Base-by-base conservation (phyloP, 2,797 vertebrate genomes). In the Myripristis murdjan region DNA sequence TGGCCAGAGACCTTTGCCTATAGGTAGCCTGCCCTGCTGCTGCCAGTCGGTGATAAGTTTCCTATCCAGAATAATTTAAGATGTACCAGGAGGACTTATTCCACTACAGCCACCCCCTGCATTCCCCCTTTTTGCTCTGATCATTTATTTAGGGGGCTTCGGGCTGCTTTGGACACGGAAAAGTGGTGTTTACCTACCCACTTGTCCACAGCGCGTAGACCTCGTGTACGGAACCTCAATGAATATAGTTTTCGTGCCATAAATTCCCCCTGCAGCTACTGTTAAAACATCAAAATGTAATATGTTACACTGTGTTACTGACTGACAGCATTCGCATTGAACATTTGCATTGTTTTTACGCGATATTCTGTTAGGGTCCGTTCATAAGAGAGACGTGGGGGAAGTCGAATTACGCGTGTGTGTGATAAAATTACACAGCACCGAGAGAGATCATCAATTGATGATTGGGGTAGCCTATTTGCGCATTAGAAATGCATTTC, bases 21-120 rank as follows among this genome's bases (percentile, higher is more conserved):
- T 53, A 52, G 59, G 81, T 64, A 75, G 53, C 64, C 67, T 73
- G 77, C 69, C 28, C 46, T 28, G 18, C 37, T 48, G 68, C 85
- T 46, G 68, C 71, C 59, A 24, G 69, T 61, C 65, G 72, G 73
- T 53, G 75, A 87, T 73, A 90, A 91, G 88, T 93, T 94, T 90
- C 84, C 91, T 89, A 85, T 73, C 64, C 71, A 66, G 68, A 92
- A 93, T 93, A 92, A 95, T 92, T 93, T 94, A 94, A 94, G 93
- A 92, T 95, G 75, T 14, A 35, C 48, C 55, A 26, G 15, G 52
- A 9, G 3, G 47, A 64, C n/a, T 41, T 35, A 5, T 52, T 55
- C 12, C 55, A 15, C 41, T 6, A 35, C 44, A 4, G 6, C 56
- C 5, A 1, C 12, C 7, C 7, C n/a, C 22, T 3, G 1, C n/a